Evolutionary conservation across 2,113 vertebrate species (phyloP).

Genomic region (Pogonocichla stellata): DNA sequence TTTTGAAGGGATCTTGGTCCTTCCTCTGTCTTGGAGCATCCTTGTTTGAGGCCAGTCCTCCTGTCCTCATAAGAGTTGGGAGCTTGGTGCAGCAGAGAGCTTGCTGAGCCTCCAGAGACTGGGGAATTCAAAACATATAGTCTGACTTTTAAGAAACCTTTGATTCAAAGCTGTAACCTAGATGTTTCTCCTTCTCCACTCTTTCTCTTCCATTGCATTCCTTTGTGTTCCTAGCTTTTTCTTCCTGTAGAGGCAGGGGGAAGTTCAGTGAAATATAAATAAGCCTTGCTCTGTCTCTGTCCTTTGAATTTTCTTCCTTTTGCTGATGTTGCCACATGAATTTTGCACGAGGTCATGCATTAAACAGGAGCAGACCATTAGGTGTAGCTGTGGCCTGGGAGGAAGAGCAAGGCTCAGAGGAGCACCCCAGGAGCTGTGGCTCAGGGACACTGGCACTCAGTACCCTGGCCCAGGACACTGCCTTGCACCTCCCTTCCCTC

Average conservation of each 20-base stretch:
- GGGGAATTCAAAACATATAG: background rate
- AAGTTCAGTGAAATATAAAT: conserved; percentile 18
- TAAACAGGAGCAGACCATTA: background rate
- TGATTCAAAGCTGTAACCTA: background rate
- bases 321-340: background rate
- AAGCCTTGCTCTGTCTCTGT: background rate
- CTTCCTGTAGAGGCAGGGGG: background rate
- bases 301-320: conserved; percentile 13
- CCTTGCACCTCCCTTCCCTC: background rate
- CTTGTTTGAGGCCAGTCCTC: background rate
- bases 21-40: background rate
- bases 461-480: background rate
- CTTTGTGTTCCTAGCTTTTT: background rate
- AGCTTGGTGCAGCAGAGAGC: background rate
- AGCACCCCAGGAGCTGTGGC: background rate
- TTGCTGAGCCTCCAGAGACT: background rate
- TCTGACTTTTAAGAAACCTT: background rate
- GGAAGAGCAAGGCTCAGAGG: background rate
- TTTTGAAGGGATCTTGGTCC: background rate
- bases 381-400: background rate
- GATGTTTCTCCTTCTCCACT: background rate
- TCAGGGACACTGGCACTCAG: background rate
- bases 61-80: background rate
- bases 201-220: background rate
- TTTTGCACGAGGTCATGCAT: background rate